A percentile compares a stretch with the other conserved stretches of the same genome.
Conservation (phyloP, 1,140 invertebrate genomes). For the Drosophila seguyi region DNA sequence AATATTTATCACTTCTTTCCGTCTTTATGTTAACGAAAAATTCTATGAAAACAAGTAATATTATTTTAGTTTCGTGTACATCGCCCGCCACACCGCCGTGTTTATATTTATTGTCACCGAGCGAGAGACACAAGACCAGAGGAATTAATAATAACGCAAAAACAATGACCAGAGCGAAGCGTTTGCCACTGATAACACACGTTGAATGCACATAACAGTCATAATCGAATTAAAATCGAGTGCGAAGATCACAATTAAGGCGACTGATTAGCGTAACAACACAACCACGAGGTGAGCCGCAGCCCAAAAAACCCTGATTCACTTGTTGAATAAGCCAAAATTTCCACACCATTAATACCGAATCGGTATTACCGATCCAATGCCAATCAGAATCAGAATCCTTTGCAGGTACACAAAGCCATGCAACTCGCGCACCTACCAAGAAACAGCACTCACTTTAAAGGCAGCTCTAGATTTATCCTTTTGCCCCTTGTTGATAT, state of each 20-base stretch:
- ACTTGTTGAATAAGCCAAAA: slow-evolving; percentile 42
- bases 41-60: background rate
- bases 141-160: slow-evolving; percentile 50
- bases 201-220: slow-evolving; percentile 47
- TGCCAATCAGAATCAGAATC: slow-evolving; percentile 9
- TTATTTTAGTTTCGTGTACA: slow-evolving; percentile 2
- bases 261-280: slow-evolving; percentile 26
- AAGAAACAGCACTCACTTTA: slow-evolving; percentile 42
- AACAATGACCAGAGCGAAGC: slow-evolving; percentile 29
- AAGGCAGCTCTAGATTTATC: slow-evolving; percentile 27
- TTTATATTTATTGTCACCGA: slow-evolving; percentile 49
- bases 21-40: background rate
- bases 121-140: slow-evolving; percentile 30
- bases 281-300: background rate
- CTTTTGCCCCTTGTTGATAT: slow-evolving; percentile 44
- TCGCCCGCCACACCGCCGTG: slow-evolving; percentile 28
- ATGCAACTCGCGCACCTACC: background rate
- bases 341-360: background rate
- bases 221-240: slow-evolving; percentile 36
- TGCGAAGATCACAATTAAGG: slow-evolving; percentile 46
- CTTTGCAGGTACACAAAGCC: slow-evolving; percentile 18
- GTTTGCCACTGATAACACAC: slow-evolving; percentile 59
- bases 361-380: too few relatives aligned
- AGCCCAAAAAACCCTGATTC: slow-evolving; percentile 10
- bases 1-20: background rate